Evolutionary conservation across 2,797 vertebrate species (phyloP).

Genomic region (Coregonus sp.): DNA sequence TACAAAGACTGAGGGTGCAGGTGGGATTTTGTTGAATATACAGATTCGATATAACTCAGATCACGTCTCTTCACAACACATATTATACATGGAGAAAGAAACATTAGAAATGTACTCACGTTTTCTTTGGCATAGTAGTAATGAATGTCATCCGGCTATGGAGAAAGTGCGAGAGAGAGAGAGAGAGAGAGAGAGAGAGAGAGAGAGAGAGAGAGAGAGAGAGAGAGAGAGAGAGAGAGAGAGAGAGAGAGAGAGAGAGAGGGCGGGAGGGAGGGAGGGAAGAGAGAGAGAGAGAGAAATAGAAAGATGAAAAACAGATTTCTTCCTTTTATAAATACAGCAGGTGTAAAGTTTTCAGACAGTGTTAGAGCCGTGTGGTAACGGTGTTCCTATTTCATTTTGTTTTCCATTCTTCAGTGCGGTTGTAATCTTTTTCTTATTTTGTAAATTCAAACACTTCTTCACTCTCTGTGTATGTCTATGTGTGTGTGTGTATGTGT

Average conservation of each 20-base stretch:
- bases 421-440: not conserved
- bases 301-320: not conserved
- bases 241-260: constrained; percentile 21
- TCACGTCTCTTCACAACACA: not conserved
- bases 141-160: constrained; percentile 79
- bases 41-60: not conserved
- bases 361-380: not conserved
- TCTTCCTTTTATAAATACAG: not conserved
- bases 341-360: not conserved
- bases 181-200: constrained; percentile 12
- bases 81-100: not conserved
- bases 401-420: too few species aligned
- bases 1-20: constrained; percentile 12
- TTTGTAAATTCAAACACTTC: not conserved
- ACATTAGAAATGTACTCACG: constrained; percentile 66
- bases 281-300: constrained; percentile 9
- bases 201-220: constrained; percentile 36
- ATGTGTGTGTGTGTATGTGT: not conserved
- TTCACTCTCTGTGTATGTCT: not conserved
- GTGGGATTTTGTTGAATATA: constrained; percentile 3
- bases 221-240: not conserved
- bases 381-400: not conserved
- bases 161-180: constrained; percentile 38
- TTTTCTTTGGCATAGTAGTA: constrained; percentile 92
- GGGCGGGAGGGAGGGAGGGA: constrained; percentile 32